Evolutionary conservation across 2,113 vertebrate species (phyloP), one percentile per base, ranked within the genome.

Genomic region (Rhynchomys soricoides): DNA sequence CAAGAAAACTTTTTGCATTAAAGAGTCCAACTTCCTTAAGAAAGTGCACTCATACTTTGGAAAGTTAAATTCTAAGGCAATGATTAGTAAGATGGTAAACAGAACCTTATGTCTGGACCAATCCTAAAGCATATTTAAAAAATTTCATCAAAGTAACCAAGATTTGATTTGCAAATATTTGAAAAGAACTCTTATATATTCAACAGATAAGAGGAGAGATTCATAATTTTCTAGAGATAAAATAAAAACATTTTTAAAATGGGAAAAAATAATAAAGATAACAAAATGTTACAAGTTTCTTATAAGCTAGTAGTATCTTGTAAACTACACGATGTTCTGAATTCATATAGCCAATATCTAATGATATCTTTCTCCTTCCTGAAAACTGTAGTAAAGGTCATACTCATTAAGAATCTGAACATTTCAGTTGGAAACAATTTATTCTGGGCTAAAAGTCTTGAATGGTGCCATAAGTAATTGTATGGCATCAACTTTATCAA

Each of bases 201-300:
- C 90, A 74, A 96, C 90, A 97, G 96, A 93, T 95, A 81, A 75
- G 86, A 96, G 91, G 93, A 74, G 86, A 97, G 90, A 90, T 94
- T 92, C 78, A 90, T 93, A 93, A 97, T 96, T 96, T 93, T 95
- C 95, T 97, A 48, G 74, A 93, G 83, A 92, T 89, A 82, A 97
- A 95, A 91, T 96, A 93, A 22, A n/a, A 94, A 11, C 22, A 86
- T 94, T 90, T 81, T 94, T 50, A 83, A 94, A 97, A 98, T 91
- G 13, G 70, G 37, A 92, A 90, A 90, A 97, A 97, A 96, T 98
- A 97, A 97, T 93, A 94, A 98, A 96, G 79, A 96, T 64, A 92
- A 91, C 95, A 98, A 97, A 97, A 97, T 94, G 24, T 64, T 64
- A 15, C 64, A 83, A 62, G 96, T 96, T 97, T 7, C 96, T 94